Conservation (phyloP, 2,113 vertebrate genomes). For the Capreolus pygargus region DNA sequence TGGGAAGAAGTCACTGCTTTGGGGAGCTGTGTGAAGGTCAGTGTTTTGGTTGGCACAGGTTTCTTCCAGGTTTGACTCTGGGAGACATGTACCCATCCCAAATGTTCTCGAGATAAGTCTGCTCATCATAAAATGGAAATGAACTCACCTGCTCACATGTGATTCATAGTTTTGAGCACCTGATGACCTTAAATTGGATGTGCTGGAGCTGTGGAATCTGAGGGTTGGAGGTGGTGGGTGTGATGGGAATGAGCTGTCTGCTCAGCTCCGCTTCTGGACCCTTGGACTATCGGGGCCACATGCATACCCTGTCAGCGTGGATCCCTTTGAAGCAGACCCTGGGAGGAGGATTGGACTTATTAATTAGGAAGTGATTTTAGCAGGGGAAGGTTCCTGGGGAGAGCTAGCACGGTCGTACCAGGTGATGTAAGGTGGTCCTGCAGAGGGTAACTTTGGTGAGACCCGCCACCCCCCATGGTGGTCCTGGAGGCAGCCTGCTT, state of each 20-base stretch:
- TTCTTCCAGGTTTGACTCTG: not conserved
- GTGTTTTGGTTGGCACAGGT: not conserved
- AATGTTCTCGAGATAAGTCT: not conserved
- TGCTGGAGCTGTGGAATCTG: not conserved
- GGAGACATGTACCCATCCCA: not conserved
- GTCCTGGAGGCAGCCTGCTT: not conserved
- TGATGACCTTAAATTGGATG: not conserved
- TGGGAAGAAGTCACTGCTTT: not conserved
- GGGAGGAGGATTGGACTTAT: not conserved
- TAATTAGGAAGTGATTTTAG: not conserved
- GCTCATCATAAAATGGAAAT: not conserved
- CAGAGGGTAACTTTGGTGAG: not conserved
- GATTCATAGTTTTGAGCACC: not conserved
- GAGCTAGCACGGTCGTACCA: fast-evolving
- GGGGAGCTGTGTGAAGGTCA: fast-evolving
- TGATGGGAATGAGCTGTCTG: not conserved
- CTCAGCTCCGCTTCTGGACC: not conserved
- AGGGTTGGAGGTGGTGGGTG: not conserved
- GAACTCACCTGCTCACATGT: not conserved
- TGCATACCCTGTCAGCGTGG: fast-evolving
- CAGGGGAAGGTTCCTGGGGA: not conserved
- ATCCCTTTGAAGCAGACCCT: not conserved
- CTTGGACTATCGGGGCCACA: fast-evolving
- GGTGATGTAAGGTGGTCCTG: not conserved
- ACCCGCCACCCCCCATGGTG: fast-evolving